Evolutionary conservation across 64 coral and sea anemone species (phyloP).

Genomic region (Trachythela sp.): DNA sequence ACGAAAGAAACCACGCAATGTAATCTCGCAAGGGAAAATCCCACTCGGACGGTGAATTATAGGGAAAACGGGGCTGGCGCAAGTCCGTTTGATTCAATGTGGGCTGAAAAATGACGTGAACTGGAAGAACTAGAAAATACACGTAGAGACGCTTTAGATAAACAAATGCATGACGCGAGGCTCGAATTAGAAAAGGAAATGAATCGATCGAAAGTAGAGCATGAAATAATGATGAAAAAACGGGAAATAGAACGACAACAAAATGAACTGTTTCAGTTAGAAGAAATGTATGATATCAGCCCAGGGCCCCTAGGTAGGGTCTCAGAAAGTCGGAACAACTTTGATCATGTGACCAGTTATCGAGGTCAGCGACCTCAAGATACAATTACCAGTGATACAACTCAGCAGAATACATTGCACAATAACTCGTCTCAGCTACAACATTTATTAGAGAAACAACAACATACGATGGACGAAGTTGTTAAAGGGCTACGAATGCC

Average conservation of each 20-base stretch:
- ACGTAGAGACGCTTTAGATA: neutral
- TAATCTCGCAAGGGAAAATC: neutral
- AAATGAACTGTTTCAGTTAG: constrained; percentile 1
- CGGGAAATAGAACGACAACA: neutral
- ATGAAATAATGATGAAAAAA: constrained; percentile 9
- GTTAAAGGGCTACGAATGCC: constrained; percentile 11
- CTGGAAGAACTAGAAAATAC: neutral
- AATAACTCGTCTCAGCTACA: neutral
- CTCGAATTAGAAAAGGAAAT: neutral
- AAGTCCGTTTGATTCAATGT: neutral
- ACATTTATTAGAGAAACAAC: constrained; percentile 1
- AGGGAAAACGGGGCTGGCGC: constrained; percentile 1
- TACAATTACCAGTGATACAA: neutral
- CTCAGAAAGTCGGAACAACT: neutral
- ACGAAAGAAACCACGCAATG: neutral
- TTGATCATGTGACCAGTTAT: neutral
- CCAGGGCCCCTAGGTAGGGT: neutral
- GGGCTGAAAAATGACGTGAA: neutral
- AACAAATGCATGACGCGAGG: neutral
- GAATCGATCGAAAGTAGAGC: neutral
- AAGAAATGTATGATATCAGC: neutral
- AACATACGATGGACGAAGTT: constrained; percentile 12
- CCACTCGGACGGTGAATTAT: neutral
- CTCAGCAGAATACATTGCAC: neutral
- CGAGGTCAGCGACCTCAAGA: neutral